Base-by-base conservation (phyloP, 2,797 vertebrate genomes). In the Ctenosaura bakeri region DNA sequence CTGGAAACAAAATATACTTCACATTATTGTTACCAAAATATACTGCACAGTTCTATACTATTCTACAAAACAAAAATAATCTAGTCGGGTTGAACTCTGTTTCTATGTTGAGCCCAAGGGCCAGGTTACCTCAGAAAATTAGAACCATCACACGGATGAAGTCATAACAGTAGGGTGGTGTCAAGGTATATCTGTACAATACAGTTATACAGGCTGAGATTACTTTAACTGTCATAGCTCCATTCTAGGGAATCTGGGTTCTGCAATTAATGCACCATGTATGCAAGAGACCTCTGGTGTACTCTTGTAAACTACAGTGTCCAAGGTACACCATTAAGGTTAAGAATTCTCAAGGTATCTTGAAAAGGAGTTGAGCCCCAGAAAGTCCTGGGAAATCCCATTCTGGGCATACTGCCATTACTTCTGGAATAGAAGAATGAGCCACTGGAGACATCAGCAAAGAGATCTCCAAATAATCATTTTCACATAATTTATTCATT, bases 1-100 rank as follows among this genome's bases (percentile, higher is more conserved):
- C 99, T 99, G 92, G 52, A 90, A 94, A 91, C 88, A 94, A 85
- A 91, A 50, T 77, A 83, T 86, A 90, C 54, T 66, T 69, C 64
- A 81, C 24, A 56, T 32, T 62, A 62, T 20, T n/a, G 32, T 92
- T 89, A 86, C 73, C 85, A 71, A 81, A 66, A 6, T n/a, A 0
- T 0, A 54, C 42, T 85, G 73, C 69, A 54, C 78, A 10, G 29
- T 74, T 76, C 29, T 1, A 0, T 2, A 2, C 8, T 32, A 26
- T 91, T 50, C 81, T 54, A 5, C 9, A 2, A 64, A 59, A 82
- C 42, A 46, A 46, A 46, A 46, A 4, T 46, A 62, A 35, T 32
- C 46, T 66, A 83, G 35, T 26, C 42, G 35, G 52, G 42, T 26
- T 14, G n/a, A 74, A 56, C 38, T 42, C 14, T 82, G 69, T n/a